phyloP scores from a whole-genome alignment of 2,888 invertebrate genomes.

The Pocota personata region DNA sequence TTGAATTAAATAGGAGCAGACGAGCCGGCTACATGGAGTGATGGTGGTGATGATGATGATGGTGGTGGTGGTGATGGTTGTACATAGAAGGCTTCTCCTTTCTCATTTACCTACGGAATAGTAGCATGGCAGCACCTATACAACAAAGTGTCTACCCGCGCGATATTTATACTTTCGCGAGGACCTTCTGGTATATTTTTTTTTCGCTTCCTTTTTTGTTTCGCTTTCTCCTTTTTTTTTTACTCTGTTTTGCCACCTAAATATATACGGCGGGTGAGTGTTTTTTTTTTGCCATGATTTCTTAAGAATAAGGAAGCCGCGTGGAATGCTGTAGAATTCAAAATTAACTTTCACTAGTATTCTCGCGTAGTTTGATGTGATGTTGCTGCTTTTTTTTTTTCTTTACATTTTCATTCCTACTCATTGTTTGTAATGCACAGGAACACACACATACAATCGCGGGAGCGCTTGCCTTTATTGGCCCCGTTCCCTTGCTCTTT shows the following conservation, averaged over 20 bases:
- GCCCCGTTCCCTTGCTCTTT: constrained; percentile 44
- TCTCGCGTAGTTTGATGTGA: constrained; percentile 69
- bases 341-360: constrained; percentile 73
- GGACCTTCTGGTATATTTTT: constrained; percentile 64
- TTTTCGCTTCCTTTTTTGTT: constrained; percentile 25
- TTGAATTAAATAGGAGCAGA: constrained; percentile 72
- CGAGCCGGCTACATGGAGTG: constrained; percentile 69
- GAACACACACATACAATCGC: constrained; percentile 34
- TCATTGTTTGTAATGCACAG: constrained; percentile 68
- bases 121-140: constrained; percentile 68
- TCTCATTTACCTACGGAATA: constrained; percentile 67
- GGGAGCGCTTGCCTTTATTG: constrained; percentile 57
- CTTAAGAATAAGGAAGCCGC: constrained; percentile 72
- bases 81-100: constrained; percentile 59
- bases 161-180: constrained; percentile 71
- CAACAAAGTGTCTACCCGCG: constrained; percentile 71
- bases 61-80: constrained; percentile 42
- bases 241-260: constrained; percentile 51
- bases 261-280: constrained; percentile 42
- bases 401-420: constrained; percentile 54
- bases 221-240: constrained; percentile 44
- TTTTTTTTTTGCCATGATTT: constrained; percentile 28
- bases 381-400: constrained; percentile 58
- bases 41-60: constrained; percentile 44
- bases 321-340: constrained; percentile 65